These are phyloP conservation scores for Kryptolebias marmoratus DNA, from an alignment of 2,113 vertebrate genomes.

Conservation along the genomic window DNA sequence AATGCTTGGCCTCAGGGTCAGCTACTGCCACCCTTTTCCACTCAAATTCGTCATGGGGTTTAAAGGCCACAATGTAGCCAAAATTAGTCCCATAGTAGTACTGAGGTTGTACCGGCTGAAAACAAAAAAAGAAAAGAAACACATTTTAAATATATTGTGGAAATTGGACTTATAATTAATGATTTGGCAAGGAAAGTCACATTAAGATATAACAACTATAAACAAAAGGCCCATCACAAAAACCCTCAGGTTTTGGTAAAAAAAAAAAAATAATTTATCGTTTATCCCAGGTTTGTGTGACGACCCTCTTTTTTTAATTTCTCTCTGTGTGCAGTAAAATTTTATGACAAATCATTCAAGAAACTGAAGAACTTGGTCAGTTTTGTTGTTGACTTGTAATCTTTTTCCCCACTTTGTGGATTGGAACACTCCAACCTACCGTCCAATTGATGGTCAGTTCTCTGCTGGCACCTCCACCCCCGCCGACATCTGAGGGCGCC, in stretches of 20 bases:
- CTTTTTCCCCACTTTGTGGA: neutral
- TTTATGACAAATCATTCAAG: neutral
- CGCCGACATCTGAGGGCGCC: slow-evolving; percentile 92
- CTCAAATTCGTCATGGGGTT: slow-evolving; percentile 80
- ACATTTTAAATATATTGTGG: neutral
- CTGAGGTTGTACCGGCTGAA: slow-evolving; percentile 91
- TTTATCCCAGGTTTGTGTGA: no score
- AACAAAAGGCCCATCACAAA: no score
- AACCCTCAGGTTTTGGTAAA: no score
- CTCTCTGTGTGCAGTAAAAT: neutral
- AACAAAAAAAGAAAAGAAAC: neutral
- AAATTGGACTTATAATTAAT: no score
- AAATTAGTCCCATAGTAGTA: slow-evolving; percentile 95
- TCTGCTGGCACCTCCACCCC: slow-evolving; percentile 90
- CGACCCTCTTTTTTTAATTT: neutral
- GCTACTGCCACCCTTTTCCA: slow-evolving; percentile 92
- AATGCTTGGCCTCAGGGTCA: slow-evolving; percentile 86
- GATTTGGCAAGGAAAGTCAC: neutral
- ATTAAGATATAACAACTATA: no score
- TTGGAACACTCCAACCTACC: slow-evolving; percentile 79
- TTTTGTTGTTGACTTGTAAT: slow-evolving; percentile 17
- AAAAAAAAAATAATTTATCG: no score
- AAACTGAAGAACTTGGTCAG: neutral
- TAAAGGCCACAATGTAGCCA: slow-evolving; percentile 95
- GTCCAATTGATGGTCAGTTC: slow-evolving; percentile 97